These are phyloP conservation scores for Yoshiicerus persimilis DNA, from an alignment of 1,140 invertebrate genomes.

Conservation along the genomic window DNA sequence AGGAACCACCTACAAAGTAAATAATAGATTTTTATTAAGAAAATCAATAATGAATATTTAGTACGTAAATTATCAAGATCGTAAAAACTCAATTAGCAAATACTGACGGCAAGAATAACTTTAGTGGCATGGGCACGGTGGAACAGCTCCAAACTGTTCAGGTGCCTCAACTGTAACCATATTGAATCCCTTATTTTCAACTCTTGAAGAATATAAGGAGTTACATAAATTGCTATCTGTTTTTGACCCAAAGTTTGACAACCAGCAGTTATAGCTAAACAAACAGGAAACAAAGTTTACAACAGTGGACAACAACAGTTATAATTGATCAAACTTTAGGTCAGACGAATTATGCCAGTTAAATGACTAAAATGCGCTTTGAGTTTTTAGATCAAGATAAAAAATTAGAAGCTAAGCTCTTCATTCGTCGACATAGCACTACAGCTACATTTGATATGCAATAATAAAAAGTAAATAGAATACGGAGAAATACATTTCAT, in stretches of 20 bases:
- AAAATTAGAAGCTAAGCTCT: not conserved
- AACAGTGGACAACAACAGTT: not conserved
- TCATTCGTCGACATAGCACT: not conserved
- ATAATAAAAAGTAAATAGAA: not conserved
- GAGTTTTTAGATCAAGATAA: not conserved
- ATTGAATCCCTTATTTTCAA: conserved; percentile 12
- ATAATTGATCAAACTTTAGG: not conserved
- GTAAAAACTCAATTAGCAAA: not conserved
- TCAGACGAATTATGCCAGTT: not conserved
- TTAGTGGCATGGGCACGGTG: conserved; percentile 17
- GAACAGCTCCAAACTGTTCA: not conserved
- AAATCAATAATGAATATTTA: not conserved
- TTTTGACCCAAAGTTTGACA: not conserved
- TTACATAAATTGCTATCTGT: conserved; percentile 23
- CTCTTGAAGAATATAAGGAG: conserved; percentile 24
- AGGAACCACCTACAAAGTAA: not conserved
- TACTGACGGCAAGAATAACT: not conserved
- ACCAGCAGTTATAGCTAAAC: conserved; percentile 30
- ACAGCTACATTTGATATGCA: not conserved
- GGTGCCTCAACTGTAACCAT: conserved; percentile 29
- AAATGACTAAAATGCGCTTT: not conserved
- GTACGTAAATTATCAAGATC: not conserved
- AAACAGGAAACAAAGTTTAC: not conserved
- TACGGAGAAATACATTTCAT: not conserved
- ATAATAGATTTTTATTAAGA: not conserved